Evolutionary conservation across 2,113 vertebrate genomes (phyloP).

Genomic region (Choloepus hoffmanni): DNA sequence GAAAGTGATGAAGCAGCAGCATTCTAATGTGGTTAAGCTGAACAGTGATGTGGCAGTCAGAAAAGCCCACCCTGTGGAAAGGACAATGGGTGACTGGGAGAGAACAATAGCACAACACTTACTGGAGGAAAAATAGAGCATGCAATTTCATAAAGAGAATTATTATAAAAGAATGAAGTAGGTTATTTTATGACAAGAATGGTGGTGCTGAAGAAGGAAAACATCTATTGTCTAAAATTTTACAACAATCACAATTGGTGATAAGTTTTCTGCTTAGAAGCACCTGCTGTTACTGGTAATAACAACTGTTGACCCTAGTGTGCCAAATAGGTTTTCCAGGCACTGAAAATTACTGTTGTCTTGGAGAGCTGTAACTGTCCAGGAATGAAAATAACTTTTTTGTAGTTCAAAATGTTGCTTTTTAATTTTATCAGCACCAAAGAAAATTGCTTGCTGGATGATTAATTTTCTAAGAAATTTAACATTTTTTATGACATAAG

Average conservation of each 20-base stretch:
- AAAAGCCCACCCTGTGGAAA: neutral
- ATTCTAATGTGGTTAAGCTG: neutral
- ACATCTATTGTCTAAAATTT: constrained; percentile 45
- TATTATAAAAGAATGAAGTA: neutral
- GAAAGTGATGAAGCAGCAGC: neutral
- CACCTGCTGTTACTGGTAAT: neutral
- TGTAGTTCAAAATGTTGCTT: neutral
- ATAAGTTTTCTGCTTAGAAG: constrained; percentile 38
- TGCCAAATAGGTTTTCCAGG: neutral
- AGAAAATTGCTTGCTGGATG: neutral
- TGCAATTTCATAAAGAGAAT: neutral
- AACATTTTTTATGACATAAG: neutral
- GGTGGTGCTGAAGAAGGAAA: constrained; percentile 12
- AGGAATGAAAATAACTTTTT: neutral
- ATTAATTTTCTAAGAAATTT: neutral
- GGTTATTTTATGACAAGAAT: neutral
- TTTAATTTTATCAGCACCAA: neutral
- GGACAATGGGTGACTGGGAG: neutral
- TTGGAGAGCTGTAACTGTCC: constrained; percentile 11
- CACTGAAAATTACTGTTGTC: constrained; percentile 29
- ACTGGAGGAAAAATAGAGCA: neutral
- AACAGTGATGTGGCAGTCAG: neutral
- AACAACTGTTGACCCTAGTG: neutral
- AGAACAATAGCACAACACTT: neutral
- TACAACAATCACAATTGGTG: neutral